Percentiles rank a stretch among this genome's conserved stretches.
Conservation (phyloP, 1,140 invertebrate species). For the Meloidogyne exigua region DNA sequence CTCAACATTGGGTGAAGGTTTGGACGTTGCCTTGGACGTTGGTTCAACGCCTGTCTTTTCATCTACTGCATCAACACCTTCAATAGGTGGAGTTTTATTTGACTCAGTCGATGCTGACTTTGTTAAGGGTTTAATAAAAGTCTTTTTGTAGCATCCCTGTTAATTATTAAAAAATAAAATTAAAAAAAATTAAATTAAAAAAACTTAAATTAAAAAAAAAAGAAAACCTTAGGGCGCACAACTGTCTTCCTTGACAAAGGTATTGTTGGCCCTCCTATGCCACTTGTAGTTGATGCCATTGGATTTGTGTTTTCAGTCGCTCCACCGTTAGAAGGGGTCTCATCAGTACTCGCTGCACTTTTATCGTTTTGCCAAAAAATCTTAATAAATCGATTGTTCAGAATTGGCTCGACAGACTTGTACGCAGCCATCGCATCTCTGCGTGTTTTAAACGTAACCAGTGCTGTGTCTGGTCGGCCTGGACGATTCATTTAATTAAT, state of each 20-base stretch:
- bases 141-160: not conserved
- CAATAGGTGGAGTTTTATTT: not conserved
- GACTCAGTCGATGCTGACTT: not conserved
- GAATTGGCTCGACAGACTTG: slow-evolving; percentile 86
- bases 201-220: no score
- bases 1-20: not conserved
- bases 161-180: not conserved
- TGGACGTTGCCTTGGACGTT: not conserved
- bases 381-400: slow-evolving; percentile 83
- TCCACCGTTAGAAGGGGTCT: not conserved
- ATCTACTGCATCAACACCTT: not conserved
- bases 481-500: not conserved
- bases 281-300: not conserved
- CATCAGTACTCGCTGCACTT: not conserved
- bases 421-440: slow-evolving; percentile 86
- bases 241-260: not conserved
- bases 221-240: not conserved
- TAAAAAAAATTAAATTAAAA: no score
- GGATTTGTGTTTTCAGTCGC: not conserved
- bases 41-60: not conserved
- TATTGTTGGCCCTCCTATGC: slow-evolving; percentile 17
- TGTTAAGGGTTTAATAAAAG: not conserved
- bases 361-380: slow-evolving; percentile 69
- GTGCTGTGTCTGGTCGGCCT: slow-evolving; percentile 82
- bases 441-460: slow-evolving; percentile 84